Percentiles rank a stretch among this genome's conserved stretches.
Conservation (phyloP, 1,140 invertebrate genomes). For the Aphaenogaster rudis region DNA sequence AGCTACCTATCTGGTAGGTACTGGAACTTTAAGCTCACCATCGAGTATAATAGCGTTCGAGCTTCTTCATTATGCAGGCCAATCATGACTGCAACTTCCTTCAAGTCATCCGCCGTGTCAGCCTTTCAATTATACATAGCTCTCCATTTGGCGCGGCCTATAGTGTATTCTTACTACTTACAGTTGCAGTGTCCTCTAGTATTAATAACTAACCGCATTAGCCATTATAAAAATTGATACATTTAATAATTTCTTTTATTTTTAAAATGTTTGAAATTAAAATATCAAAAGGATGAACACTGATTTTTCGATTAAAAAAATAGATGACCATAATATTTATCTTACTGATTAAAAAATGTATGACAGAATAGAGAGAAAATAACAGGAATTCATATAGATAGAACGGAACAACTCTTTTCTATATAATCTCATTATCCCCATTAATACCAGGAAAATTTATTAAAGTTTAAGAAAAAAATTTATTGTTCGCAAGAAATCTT, state of each 20-base stretch:
- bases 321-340: background rate
- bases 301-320: background rate
- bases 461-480: background rate
- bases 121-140: conserved; percentile 67
- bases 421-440: background rate
- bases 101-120: conserved; percentile 63
- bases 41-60: conserved; percentile 62
- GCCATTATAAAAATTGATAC: background rate
- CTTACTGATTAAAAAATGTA: background rate
- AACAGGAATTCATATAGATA: background rate
- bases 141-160: conserved; percentile 1
- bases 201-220: background rate
- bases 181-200: background rate
- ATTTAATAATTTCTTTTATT: background rate
- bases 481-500: background rate
- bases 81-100: conserved; percentile 71
- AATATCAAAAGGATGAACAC: background rate
- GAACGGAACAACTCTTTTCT: background rate
- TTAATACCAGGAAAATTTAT: background rate
- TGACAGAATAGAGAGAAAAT: background rate
- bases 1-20: conserved; percentile 1
- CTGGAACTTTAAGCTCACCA: conserved; percentile 66
- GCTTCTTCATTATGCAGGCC: conserved; percentile 76
- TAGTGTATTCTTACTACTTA: background rate
- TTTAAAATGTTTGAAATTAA: background rate